A percentile compares a stretch with the other conserved stretches of the same genome.
phyloP scores from a whole-genome alignment of 2,888 invertebrate genomes.

The Drosophila cognata region DNA sequence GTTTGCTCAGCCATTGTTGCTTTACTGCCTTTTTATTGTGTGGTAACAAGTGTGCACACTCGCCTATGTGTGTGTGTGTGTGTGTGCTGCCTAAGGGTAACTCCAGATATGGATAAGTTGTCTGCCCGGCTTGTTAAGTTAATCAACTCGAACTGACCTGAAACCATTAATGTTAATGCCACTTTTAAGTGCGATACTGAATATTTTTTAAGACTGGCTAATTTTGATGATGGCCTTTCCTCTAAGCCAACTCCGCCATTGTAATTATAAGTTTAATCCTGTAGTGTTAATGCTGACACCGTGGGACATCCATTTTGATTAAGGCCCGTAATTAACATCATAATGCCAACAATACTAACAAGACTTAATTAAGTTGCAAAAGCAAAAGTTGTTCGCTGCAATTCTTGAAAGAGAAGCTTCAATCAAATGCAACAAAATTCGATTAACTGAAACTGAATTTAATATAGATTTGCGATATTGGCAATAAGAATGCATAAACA shows the following conservation, averaged over 20 bases:
- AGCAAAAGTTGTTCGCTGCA: background rate
- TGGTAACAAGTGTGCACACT: constrained; percentile 50
- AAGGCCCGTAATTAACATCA: background rate
- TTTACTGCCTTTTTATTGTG: constrained; percentile 50
- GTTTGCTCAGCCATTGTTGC: constrained; percentile 23
- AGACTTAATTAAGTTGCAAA: background rate
- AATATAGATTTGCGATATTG: constrained; percentile 27
- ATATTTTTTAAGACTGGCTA: background rate
- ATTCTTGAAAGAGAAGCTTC: background rate
- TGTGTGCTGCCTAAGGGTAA: constrained; percentile 37
- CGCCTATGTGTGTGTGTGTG: constrained; percentile 2
- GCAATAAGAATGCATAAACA: constrained; percentile 50
- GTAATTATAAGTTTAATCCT: background rate
- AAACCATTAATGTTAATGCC: constrained; percentile 6
- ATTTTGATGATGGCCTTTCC: background rate
- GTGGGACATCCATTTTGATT: background rate
- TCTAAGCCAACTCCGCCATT: background rate
- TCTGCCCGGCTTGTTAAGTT: constrained; percentile 8
- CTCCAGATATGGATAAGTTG: constrained; percentile 6
- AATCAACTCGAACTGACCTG: constrained; percentile 8
- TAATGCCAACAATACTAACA: background rate
- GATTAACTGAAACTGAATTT: background rate
- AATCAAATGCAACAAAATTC: constrained; percentile 5
- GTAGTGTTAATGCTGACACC: background rate
- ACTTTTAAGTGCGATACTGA: background rate